Conservation (phyloP, 2,888 invertebrate species). For the Pyrocoelia pectoralis region DNA sequence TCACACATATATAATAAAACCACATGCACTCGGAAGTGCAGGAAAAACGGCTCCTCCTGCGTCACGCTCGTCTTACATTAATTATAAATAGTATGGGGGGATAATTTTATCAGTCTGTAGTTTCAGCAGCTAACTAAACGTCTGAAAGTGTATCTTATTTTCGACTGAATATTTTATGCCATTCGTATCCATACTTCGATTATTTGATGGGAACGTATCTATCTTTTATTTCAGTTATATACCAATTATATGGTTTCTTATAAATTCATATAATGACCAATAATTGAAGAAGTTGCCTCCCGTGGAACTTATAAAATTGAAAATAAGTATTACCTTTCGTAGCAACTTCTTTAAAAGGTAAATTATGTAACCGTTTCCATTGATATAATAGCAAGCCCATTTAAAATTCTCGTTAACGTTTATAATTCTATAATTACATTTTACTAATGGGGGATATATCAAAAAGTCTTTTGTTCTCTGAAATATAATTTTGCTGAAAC, state of each 20-base stretch:
- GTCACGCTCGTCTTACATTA: background rate
- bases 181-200: background rate
- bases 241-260: background rate
- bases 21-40: conserved; percentile 25
- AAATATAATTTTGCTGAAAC: conserved; percentile 10
- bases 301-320: conserved; percentile 13
- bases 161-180: background rate
- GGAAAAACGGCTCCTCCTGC: conserved; percentile 18
- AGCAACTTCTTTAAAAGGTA: conserved; percentile 13
- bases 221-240: background rate
- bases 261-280: conserved; percentile 19
- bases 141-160: background rate
- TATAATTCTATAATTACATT: conserved; percentile 22
- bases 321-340: conserved; percentile 18
- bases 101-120: background rate
- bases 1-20: conserved; percentile 30
- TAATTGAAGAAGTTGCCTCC: conserved; percentile 17
- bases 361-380: conserved; percentile 14
- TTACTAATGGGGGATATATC: background rate
- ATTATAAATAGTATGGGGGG: conserved; percentile 6
- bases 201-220: background rate
- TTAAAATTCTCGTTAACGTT: conserved; percentile 16
- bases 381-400: conserved; percentile 19
- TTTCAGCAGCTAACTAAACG: background rate
- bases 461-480: conserved; percentile 21